Evolutionary conservation across 2,797 vertebrate species (phyloP).

Genomic region (Anableps anableps): DNA sequence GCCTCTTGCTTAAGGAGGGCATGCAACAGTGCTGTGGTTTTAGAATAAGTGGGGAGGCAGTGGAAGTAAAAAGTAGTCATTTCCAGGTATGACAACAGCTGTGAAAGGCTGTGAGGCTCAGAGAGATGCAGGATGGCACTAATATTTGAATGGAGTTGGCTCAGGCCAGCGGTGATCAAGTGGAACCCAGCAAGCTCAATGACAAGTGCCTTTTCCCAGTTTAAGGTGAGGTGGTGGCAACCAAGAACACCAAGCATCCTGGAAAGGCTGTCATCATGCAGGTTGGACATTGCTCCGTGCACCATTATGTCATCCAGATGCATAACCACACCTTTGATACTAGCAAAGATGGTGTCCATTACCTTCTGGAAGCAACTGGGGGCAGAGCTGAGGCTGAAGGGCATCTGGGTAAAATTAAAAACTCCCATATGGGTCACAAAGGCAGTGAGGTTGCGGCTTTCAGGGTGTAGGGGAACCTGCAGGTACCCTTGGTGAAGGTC

Average conservation of each 20-base stretch:
- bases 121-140: background rate
- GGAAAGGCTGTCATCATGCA: background rate
- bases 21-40: background rate
- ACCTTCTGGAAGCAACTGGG: background rate
- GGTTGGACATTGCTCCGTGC: background rate
- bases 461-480: background rate
- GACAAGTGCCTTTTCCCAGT: background rate
- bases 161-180: background rate
- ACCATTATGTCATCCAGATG: conserved; percentile 1
- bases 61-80: background rate
- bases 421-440: background rate
- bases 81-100: background rate
- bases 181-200: conserved; percentile 7
- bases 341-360: background rate
- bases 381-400: background rate
- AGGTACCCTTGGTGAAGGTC: conserved; percentile 1
- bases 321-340: background rate
- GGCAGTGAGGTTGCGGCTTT: background rate
- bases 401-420: background rate
- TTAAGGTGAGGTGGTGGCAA: background rate
- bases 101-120: background rate
- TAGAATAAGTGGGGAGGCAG: background rate
- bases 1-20: background rate
- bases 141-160: background rate
- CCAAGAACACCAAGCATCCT: background rate